Evolutionary conservation across 2,113 vertebrate genomes (phyloP).

Genomic region (Sarotherodon lohbergeri): DNA sequence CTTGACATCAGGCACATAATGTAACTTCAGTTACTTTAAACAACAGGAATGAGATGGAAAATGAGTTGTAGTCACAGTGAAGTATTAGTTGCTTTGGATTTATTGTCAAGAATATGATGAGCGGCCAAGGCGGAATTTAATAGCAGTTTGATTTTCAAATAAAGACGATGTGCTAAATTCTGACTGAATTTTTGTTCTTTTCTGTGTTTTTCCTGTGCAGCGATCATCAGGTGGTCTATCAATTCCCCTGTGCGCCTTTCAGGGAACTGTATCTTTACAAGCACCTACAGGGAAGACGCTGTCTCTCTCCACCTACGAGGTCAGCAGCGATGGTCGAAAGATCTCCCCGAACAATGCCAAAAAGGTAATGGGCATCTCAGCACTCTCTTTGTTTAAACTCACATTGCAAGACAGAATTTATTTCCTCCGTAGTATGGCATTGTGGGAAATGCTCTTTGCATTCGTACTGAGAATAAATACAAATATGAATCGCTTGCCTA

Average conservation of each 20-base stretch:
- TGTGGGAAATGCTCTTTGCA: not conserved
- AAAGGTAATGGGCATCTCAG: slow-evolving; percentile 62
- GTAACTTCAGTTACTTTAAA: not conserved
- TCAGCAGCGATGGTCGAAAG: slow-evolving; percentile 89
- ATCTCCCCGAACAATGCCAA: slow-evolving; percentile 79
- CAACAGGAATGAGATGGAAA: not conserved
- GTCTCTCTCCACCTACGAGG: slow-evolving; percentile 94
- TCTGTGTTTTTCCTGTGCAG: slow-evolving; percentile 62
- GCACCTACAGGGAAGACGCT: slow-evolving; percentile 91
- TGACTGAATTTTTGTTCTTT: not conserved
- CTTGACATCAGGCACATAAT: not conserved
- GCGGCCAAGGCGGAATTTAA: not conserved
- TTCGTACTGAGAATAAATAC: not conserved
- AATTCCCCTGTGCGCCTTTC: slow-evolving; percentile 91
- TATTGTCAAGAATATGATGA: not conserved
- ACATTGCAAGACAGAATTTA: not conserved
- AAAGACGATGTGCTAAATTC: not conserved
- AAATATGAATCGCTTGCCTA: not conserved
- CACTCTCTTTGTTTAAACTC: not conserved
- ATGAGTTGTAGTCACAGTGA: not conserved
- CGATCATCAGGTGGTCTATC: slow-evolving; percentile 78
- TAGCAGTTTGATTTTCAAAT: not conserved
- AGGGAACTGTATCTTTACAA: slow-evolving; percentile 93
- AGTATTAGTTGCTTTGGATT: not conserved
- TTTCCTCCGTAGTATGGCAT: not conserved